Evolutionary conservation across 2,113 vertebrate genomes (phyloP).

Genomic region (Megatriorchis doriae): DNA sequence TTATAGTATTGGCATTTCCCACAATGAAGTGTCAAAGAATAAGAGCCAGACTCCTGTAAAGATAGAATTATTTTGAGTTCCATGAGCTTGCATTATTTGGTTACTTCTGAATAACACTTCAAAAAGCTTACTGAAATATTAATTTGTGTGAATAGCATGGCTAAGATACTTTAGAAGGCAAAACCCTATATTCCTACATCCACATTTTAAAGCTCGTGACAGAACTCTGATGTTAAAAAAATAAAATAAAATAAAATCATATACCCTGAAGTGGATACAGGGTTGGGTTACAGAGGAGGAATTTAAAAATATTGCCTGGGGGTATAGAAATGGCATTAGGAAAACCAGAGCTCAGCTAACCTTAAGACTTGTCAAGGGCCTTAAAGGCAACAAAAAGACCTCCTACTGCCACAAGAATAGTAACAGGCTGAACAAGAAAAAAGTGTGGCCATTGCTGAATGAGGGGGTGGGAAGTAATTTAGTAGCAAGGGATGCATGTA

Average conservation of each 20-base stretch:
- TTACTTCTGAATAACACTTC: not conserved
- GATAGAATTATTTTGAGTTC: not conserved
- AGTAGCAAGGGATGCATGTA: not conserved
- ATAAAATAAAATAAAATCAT: not conserved
- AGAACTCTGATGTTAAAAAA: not conserved
- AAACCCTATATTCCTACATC: not conserved
- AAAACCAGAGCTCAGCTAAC: not conserved
- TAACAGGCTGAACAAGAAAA: not conserved
- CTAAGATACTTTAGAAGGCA: not conserved
- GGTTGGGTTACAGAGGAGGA: not conserved
- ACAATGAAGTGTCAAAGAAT: not conserved
- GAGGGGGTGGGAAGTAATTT: not conserved
- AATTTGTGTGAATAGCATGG: not conserved
- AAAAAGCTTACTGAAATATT: not conserved
- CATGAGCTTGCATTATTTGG: not conserved
- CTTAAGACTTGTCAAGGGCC: not conserved
- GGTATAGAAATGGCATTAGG: not conserved
- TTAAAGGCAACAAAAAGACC: not conserved
- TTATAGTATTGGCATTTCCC: not conserved
- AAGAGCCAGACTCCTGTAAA: not conserved
- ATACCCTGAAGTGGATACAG: not conserved
- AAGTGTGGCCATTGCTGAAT: not conserved
- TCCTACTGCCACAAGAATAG: not conserved
- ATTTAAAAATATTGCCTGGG: not conserved
- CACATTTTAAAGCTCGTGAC: not conserved